A percentile compares a stretch with the other conserved stretches of the same genome.
Conservation (phyloP, 2,888 invertebrate genomes). For the Drosophila anomelani region DNA sequence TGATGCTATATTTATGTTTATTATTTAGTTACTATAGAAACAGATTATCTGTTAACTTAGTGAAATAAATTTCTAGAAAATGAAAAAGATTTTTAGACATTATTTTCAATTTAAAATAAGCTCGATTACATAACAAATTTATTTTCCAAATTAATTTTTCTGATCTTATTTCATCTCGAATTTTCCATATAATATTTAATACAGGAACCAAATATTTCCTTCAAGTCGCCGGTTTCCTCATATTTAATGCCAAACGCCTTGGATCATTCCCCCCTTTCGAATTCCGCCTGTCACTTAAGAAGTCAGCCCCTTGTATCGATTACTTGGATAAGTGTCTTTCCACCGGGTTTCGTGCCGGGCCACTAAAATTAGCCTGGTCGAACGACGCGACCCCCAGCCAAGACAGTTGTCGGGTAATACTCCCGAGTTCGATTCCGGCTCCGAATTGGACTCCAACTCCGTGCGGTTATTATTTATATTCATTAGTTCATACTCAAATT, state of each 20-base stretch:
- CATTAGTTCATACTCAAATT: conserved; percentile 57
- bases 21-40: not conserved
- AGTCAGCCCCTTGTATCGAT: conserved; percentile 51
- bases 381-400: conserved; percentile 49
- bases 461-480: conserved; percentile 54
- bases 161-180: not conserved
- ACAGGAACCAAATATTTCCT: not conserved
- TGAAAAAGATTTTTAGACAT: too few relatives aligned
- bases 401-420: conserved; percentile 38
- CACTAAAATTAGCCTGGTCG: conserved; percentile 64
- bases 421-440: conserved; percentile 24
- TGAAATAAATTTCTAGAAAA: too few relatives aligned
- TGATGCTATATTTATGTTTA: not conserved
- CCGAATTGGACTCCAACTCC: conserved; percentile 15
- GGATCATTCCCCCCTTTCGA: conserved; percentile 11
- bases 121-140: too few relatives aligned
- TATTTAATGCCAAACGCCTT: conserved; percentile 24
- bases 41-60: too few relatives aligned
- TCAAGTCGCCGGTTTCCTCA: conserved; percentile 4
- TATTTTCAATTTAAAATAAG: not conserved
- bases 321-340: conserved; percentile 41
- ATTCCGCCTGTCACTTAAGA: conserved; percentile 10
- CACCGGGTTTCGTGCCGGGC: conserved; percentile 50
- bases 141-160: not conserved
- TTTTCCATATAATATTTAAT: not conserved